Conservation (phyloP, 2,797 vertebrate genomes). For the Paguma larvata region DNA sequence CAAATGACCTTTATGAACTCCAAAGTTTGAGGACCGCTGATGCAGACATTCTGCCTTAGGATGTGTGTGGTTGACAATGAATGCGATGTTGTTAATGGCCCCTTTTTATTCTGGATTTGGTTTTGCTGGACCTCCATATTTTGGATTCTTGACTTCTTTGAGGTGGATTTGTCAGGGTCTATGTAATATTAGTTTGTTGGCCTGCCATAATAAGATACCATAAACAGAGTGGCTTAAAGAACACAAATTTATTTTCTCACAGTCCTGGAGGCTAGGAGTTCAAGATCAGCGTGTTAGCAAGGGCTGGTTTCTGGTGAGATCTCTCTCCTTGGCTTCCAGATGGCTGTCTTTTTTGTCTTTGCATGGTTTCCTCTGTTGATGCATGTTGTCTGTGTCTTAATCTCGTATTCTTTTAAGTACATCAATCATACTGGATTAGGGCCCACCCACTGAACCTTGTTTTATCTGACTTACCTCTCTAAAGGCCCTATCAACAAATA, state of each 20-base stretch:
- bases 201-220: neutral
- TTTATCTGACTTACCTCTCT: neutral
- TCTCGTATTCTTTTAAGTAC: neutral
- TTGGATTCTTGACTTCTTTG: neutral
- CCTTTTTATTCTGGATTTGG: neutral
- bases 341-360: neutral
- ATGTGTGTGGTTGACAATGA: neutral
- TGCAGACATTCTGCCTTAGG: neutral
- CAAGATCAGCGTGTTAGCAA: neutral
- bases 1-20: neutral
- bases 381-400: neutral
- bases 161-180: neutral
- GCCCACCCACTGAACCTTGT: neutral
- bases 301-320: neutral
- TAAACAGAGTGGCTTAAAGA: neutral
- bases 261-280: neutral
- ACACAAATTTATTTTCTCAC: neutral
- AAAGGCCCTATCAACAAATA: neutral
- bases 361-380: neutral
- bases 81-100: no score
- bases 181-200: neutral
- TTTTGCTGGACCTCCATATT: neutral
- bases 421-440: neutral
- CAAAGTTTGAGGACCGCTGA: neutral
- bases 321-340: neutral